Base-by-base conservation (phyloP, 2,113 vertebrate species). In the Acinonyx jubatus region DNA sequence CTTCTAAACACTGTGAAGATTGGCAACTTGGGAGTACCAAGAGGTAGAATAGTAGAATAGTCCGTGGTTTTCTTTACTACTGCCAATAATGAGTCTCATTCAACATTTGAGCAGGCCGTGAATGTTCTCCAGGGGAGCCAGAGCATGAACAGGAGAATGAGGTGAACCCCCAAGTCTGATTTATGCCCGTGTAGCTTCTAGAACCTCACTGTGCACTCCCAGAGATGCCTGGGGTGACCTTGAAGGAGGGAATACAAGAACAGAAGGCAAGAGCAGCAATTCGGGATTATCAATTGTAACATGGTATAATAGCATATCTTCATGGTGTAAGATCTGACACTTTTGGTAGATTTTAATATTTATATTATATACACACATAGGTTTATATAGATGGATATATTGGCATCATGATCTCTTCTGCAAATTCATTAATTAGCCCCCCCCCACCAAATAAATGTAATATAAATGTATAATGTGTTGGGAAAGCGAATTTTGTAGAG, bases 51-150 rank as follows among this genome's bases (percentile, higher is more conserved):
- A 13, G 76, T 45, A 13, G 76, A 55, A 9, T 3, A 21, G 33
- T n/a, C 61, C 2, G 8, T 36, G 73, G 33, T 7, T 73, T 82
- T 74, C 33, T n/a, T 5, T 23, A 52, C 33, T 21, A 45, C 65
- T 13, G 5, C 13, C 23, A 45, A 1, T n/a, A 31, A 4, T 8
- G 9, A 86, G 73, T 1, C 8, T 7, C 12, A 7, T 7, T 50
- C 61, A 36, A 2, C 38, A 16, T 61, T 61, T 36, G 38, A 31
- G 48, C 19, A 69, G 66, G 6, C 25, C 16, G 1, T 71, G 23
- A 71, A 57, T 36, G 16, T 76, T 82, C 16, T 31, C 65, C 4
- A 7, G 45, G 4, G 12, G 1, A 71, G 3, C 41, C n/a, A 71
- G n/a, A 76, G 41, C 3, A 78, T 50, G 19, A 92, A 38, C 7